These are phyloP conservation scores for Coccyzus lansbergi DNA, from an alignment of 2,797 vertebrate species.

Conservation along the genomic window DNA sequence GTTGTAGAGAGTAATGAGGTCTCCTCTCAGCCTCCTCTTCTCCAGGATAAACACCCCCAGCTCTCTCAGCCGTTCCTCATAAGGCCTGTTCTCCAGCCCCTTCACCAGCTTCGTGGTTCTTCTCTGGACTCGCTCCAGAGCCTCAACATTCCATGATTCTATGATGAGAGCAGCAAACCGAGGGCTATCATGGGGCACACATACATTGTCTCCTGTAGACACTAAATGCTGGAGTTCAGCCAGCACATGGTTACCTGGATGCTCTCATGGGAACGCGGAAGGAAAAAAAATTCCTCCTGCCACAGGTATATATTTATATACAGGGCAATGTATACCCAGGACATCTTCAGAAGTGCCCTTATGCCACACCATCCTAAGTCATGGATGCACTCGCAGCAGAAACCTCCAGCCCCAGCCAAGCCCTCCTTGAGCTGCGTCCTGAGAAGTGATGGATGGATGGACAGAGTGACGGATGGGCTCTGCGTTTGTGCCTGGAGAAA, in stretches of 20 bases:
- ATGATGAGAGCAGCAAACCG: too few relatives aligned
- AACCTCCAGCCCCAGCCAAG: not conserved
- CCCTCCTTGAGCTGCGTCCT: not conserved
- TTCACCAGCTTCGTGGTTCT: too few relatives aligned
- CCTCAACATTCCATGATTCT: too few relatives aligned
- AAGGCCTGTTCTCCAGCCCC: too few relatives aligned
- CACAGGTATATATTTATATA: not conserved
- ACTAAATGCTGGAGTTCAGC: fast-evolving
- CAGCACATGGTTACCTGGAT: not conserved
- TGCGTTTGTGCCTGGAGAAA: fast-evolving
- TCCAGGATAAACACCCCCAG: too few relatives aligned
- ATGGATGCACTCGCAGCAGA: not conserved
- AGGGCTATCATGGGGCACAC: not conserved
- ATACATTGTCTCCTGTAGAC: not conserved
- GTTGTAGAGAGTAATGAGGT: too few relatives aligned
- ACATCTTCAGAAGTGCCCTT: not conserved
- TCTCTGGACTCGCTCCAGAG: too few relatives aligned
- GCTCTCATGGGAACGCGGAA: not conserved
- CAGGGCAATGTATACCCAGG: not conserved
- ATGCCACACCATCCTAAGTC: not conserved
- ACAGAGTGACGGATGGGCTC: fast-evolving
- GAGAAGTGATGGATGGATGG: not conserved
- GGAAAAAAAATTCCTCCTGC: not conserved
- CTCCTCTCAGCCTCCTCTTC: too few relatives aligned
- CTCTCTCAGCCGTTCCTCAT: too few relatives aligned